phyloP scores from a whole-genome alignment of 2,113 vertebrate species.

The Motacilla tschutschensis region DNA sequence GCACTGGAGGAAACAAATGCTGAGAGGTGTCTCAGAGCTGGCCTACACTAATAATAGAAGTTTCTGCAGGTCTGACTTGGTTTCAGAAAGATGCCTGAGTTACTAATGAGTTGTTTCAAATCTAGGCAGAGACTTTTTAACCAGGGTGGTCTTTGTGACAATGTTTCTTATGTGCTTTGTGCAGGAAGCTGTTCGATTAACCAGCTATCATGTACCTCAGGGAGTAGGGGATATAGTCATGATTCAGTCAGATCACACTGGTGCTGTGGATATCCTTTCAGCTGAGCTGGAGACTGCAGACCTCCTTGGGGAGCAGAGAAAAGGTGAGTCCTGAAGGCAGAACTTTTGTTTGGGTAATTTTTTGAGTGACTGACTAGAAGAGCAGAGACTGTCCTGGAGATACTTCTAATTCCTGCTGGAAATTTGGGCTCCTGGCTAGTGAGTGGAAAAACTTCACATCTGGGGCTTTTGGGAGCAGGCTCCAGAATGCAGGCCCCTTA shows the following conservation, averaged over 20 bases:
- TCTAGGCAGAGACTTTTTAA: neutral
- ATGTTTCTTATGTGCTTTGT: constrained; percentile 13
- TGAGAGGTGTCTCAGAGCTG: neutral
- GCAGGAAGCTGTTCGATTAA: constrained; percentile 62
- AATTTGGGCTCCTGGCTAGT: neutral
- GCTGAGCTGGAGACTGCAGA: constrained; percentile 74
- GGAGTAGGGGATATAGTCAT: constrained; percentile 79
- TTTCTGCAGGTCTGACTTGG: neutral
- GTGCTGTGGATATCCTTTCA: constrained; percentile 73
- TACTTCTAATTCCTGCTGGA: neutral
- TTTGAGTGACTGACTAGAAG: neutral
- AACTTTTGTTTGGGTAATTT: neutral
- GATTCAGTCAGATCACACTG: constrained; percentile 83
- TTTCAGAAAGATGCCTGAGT: neutral
- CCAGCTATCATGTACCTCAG: constrained; percentile 64
- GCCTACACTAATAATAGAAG: neutral
- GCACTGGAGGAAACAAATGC: neutral
- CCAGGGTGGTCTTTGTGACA: neutral
- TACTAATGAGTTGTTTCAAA: neutral
- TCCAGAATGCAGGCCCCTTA: neutral
- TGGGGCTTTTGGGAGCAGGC: neutral
- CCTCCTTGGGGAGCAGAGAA: constrained; percentile 75
- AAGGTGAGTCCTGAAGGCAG: constrained; percentile 59
- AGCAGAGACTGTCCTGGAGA: neutral
- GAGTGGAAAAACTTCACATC: neutral